These are phyloP conservation scores for Cephus sareptanus DNA, from an alignment of 2,888 invertebrate genomes.

Conservation along the genomic window DNA sequence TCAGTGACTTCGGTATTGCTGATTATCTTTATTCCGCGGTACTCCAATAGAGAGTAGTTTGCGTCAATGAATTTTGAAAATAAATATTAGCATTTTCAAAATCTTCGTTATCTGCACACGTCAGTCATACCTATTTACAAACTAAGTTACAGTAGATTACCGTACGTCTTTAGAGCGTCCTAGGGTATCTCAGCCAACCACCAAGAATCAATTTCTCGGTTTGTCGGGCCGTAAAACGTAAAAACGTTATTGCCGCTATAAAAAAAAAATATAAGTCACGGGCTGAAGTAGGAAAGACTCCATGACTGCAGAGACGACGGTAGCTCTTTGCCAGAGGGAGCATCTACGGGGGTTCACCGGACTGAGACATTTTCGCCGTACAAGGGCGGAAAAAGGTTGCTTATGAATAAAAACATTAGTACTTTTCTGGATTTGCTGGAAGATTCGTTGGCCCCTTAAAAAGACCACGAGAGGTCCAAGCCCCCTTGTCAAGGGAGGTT, in stretches of 20 bases:
- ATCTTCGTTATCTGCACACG: not conserved
- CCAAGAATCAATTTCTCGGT: conserved; percentile 19
- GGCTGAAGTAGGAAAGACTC: not conserved
- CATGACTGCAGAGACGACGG: not conserved
- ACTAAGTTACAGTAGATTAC: not conserved
- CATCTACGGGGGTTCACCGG: not conserved
- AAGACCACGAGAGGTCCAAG: not conserved
- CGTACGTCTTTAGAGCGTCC: not conserved
- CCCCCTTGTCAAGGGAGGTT: not conserved
- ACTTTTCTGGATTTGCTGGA: not conserved
- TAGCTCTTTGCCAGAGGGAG: not conserved
- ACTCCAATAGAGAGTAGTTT: not conserved
- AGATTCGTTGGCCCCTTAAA: not conserved
- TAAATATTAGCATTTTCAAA: not conserved
- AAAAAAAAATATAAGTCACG: not conserved
- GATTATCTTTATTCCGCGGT: not conserved
- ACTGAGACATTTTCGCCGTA: not conserved
- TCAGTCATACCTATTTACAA: not conserved
- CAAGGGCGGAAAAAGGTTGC: conserved; percentile 7
- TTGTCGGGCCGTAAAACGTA: conserved; percentile 19
- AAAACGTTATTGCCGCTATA: conserved; percentile 21
- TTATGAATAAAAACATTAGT: conserved; percentile 21
- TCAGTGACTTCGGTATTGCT: not conserved
- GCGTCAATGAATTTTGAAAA: not conserved
- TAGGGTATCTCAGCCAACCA: conserved; percentile 3